phyloP scores from a whole-genome alignment of 2,113 vertebrate species.

The Cyrtonyx montezumae region DNA sequence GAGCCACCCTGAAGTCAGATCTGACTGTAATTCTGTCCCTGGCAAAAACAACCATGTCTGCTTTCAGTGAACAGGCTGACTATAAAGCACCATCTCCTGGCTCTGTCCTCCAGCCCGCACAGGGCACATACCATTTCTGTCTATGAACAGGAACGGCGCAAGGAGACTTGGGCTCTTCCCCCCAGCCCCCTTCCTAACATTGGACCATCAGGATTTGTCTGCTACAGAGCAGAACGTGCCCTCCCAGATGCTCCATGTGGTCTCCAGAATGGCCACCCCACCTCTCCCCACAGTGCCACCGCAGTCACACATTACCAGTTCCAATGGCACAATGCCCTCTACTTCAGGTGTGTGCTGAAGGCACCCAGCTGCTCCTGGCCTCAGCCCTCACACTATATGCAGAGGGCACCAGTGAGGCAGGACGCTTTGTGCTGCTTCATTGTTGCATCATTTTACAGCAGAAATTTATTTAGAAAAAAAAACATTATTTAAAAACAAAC shows the following conservation, averaged over 20 bases:
- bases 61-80: not conserved
- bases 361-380: not conserved
- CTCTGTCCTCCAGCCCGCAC: not conserved
- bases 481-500: constrained; percentile 13
- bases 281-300: not conserved
- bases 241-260: not conserved
- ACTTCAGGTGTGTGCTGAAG: rapidly evolving
- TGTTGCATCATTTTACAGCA: constrained; percentile 31
- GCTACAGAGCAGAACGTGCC: not conserved
- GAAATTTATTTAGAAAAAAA: constrained; percentile 57
- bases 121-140: rapidly evolving
- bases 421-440: not conserved
- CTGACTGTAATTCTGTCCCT: rapidly evolving
- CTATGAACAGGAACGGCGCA: rapidly evolving
- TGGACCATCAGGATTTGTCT: not conserved
- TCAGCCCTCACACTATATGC: rapidly evolving
- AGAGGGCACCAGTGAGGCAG: not conserved
- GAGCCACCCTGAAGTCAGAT: not conserved
- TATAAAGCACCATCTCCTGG: not conserved
- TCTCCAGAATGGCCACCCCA: not conserved
- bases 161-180: rapidly evolving
- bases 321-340: not conserved
- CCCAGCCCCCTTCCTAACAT: not conserved
- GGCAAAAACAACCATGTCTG: not conserved
- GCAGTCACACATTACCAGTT: not conserved